These are phyloP conservation scores for Dendrolimus kikuchii DNA, from an alignment of 1,140 invertebrate genomes.

Conservation along the genomic window DNA sequence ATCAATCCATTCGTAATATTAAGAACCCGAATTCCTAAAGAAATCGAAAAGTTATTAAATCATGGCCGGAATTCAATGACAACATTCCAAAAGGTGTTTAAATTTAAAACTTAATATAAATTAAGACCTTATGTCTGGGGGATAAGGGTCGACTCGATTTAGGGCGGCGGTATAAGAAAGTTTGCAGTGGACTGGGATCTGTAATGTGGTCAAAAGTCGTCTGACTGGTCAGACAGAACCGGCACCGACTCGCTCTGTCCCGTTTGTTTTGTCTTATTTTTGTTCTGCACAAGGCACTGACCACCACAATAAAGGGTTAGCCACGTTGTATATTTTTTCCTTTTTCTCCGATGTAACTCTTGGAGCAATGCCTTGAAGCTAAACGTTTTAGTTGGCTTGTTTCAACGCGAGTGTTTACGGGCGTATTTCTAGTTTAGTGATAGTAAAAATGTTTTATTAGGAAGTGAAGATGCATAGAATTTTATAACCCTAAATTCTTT, in stretches of 20 bases:
- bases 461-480: no score
- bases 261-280: constrained; percentile 61
- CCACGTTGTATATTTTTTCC: constrained; percentile 46
- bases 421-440: no score
- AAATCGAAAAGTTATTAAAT: constrained; percentile 65
- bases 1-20: constrained; percentile 9
- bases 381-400: no score
- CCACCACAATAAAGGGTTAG: constrained; percentile 65
- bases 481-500: no score
- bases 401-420: no score
- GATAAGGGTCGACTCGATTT: constrained; percentile 16
- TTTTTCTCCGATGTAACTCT: constrained; percentile 27
- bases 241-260: constrained; percentile 48
- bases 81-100: neutral
- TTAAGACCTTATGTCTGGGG: constrained; percentile 13
- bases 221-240: constrained; percentile 36
- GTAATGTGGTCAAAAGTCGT: constrained; percentile 39
- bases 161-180: constrained; percentile 13
- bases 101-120: neutral
- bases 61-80: constrained; percentile 8
- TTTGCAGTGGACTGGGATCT: constrained; percentile 21
- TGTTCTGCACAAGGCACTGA: constrained; percentile 65
- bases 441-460: no score
- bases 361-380: constrained; percentile 16
- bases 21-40: constrained; percentile 56